These are phyloP conservation scores for Leucoraja erinaceus DNA, from an alignment of 2,113 vertebrate genomes.

Conservation along the genomic window DNA sequence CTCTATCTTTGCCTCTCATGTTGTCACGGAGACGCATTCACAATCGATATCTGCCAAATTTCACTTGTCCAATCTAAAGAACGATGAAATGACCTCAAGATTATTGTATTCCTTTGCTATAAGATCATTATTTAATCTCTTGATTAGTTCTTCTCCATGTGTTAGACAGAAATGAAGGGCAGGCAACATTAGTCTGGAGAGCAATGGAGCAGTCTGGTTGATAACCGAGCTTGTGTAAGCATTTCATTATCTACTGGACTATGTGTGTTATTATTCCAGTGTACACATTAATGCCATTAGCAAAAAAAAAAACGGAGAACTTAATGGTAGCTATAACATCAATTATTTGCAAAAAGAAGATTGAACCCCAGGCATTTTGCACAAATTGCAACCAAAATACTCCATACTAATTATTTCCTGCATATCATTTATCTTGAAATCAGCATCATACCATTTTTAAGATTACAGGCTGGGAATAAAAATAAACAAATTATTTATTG, in stretches of 20 bases:
- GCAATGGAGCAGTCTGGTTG: background rate
- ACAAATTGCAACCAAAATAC: background rate
- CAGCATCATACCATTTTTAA: background rate
- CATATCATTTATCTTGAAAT: background rate
- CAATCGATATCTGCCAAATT: no score
- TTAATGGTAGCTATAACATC: background rate
- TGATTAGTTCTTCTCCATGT: no score
- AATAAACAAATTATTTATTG: background rate
- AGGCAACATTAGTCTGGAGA: background rate
- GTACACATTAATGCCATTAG: background rate
- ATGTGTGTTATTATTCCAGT: background rate
- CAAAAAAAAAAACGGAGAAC: background rate
- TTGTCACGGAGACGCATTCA: no score
- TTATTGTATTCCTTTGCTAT: no score
- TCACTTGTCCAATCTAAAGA: no score
- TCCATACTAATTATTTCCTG: background rate
- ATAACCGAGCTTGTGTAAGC: background rate
- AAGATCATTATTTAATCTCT: no score
- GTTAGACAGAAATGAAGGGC: no score
- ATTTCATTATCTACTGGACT: background rate
- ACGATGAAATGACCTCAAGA: no score
- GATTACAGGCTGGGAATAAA: background rate
- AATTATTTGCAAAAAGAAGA: background rate
- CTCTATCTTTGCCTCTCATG: no score
- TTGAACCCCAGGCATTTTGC: background rate